Base-by-base conservation (phyloP, 2,888 invertebrate species). In the Scotopteryx bipunctaria region DNA sequence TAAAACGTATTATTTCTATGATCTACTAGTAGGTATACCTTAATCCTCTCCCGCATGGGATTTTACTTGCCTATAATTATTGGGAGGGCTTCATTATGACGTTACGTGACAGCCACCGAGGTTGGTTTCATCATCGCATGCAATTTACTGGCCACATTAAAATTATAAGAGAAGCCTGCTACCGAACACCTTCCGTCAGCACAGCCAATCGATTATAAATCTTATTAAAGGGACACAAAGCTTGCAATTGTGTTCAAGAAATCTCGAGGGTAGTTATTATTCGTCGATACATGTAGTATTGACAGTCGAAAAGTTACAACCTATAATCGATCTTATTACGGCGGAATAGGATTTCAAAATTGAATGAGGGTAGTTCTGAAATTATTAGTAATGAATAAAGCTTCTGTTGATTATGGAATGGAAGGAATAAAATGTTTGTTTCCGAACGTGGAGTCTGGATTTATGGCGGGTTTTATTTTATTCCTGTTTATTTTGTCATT, bases 61-160 rank as follows among this genome's bases (percentile, higher is more conserved):
- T 78, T 79, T 82, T 81, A 78, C 74, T 70, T 57, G 67, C 60
- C 66, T 71, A 67, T 83, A 86, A 86, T 86, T 86, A 86, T 81
- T 80, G 69, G 69, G 73, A 73, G 73, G 80, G 77, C 65, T 78
- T 79, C 82, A 85, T 86, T 84, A 84, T 81, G 76, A 80, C 59
- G 77, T 79, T 85, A 86, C 84, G 84, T 86, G 84, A 85, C 83
- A 76, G 76, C 66, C 67, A 68, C 69, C 53, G 73, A 71, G 70
- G 69, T 69, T 65, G 66, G 65, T 66, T 69, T 69, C 73, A 71
- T 72, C 73, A 68, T 67, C 69, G 64, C 65, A 65, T 75, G 80
- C 76, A 81, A 81, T 81, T 80, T 79, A 69, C 75, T 71, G 65
- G 61, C 53, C 67, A 68, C 71, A 74, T 78, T 73, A 75, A 27